Conservation (phyloP, 2,113 vertebrate genomes). For the Myotis davidii region DNA sequence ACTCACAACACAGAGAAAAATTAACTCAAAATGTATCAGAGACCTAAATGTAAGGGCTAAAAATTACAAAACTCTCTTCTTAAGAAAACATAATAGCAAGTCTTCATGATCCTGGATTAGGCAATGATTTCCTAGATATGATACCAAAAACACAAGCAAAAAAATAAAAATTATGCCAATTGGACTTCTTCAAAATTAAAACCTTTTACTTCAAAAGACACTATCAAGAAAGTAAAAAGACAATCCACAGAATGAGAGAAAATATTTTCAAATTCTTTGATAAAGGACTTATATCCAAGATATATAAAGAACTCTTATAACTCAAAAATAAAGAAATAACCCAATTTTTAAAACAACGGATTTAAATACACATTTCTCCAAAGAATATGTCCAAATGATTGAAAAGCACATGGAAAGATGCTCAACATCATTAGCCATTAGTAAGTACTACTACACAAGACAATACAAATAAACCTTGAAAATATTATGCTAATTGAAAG, state of each 20-base stretch:
- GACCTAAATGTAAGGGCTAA: neutral
- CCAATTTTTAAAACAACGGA: neutral
- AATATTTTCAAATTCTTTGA: neutral
- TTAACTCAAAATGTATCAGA: constrained; percentile 11
- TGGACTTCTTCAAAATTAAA: neutral
- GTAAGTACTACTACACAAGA: neutral
- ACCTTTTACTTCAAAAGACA: neutral
- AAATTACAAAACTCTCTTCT: constrained; percentile 3
- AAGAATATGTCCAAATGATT: neutral
- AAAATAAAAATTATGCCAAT: neutral
- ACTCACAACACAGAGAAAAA: neutral
- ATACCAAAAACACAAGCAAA: neutral
- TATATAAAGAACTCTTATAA: neutral
- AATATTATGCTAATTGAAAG: neutral
- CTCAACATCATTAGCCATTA: neutral
- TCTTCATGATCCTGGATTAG: neutral
- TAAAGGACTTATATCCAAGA: neutral
- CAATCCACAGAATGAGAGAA: neutral
- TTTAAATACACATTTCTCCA: neutral
- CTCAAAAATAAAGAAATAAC: constrained; percentile 21
- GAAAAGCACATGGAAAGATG: neutral
- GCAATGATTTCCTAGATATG: neutral
- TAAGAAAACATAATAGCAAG: constrained; percentile 9
- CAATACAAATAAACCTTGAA: neutral
- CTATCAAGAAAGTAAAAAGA: neutral